Evolutionary conservation across 2,797 vertebrate genomes (phyloP).

Genomic region (Acanthornis magna): DNA sequence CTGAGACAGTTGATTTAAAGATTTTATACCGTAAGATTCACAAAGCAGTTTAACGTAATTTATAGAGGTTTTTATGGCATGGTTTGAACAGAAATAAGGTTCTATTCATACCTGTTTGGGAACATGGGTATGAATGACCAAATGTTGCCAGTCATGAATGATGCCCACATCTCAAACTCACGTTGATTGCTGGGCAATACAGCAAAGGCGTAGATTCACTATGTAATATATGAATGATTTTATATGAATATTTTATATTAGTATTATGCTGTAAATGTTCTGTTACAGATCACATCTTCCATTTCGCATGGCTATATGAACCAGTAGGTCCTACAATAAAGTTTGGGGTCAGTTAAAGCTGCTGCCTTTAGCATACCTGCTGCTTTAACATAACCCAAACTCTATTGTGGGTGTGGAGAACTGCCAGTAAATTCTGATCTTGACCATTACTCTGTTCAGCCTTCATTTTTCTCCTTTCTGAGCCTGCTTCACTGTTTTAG

Average conservation of each 20-base stretch:
- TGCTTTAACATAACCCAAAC: neutral
- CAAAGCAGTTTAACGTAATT: neutral
- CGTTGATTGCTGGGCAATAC: neutral
- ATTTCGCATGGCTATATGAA: neutral
- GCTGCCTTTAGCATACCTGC: neutral
- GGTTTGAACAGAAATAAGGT: neutral
- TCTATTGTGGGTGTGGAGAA: neutral
- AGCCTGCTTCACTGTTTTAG: neutral
- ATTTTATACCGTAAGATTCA: neutral
- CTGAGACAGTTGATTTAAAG: neutral
- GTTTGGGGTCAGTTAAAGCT: neutral
- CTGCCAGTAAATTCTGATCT: neutral
- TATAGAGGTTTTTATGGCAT: neutral
- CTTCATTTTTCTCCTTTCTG: neutral
- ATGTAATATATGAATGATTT: neutral
- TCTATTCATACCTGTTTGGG: neutral
- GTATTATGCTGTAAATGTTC: neutral
- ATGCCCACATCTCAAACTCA: neutral
- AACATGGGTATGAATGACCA: neutral
- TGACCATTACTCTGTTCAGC: neutral
- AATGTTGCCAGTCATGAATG: neutral
- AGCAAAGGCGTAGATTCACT: neutral
- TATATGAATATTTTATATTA: constrained; percentile 11
- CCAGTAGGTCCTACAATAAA: neutral
- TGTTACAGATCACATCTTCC: neutral